Evolutionary conservation across 2,113 vertebrate species (phyloP).

Genomic region (Cryptomyrus ogoouensis): DNA sequence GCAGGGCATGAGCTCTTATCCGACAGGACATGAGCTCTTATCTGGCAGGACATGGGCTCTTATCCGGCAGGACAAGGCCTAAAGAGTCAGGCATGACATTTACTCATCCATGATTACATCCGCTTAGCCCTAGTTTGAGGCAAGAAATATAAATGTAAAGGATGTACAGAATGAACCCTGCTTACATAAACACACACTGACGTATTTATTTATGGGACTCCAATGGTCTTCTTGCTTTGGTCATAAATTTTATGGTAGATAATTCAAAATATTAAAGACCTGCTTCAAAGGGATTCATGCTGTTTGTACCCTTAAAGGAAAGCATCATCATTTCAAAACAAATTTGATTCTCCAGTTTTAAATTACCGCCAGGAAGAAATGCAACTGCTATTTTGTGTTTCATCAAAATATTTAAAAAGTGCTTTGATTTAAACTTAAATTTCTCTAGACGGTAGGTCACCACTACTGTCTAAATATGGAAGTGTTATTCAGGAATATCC

Average conservation of each 20-base stretch:
- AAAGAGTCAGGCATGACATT: background rate
- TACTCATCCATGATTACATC: background rate
- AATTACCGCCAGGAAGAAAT: background rate
- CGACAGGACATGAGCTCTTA: too few relatives aligned
- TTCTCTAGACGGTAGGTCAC: background rate
- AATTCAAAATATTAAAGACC: background rate
- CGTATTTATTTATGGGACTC: background rate
- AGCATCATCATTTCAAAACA: background rate
- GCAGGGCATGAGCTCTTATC: background rate
- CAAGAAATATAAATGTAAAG: background rate
- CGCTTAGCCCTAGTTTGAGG: background rate
- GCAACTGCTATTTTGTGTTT: background rate
- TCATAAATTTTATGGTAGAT: background rate
- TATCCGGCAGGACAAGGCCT: background rate
- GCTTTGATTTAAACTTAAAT: background rate
- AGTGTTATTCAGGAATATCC: background rate
- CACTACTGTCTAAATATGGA: background rate
- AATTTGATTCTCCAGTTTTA: background rate
- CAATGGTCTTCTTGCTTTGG: background rate
- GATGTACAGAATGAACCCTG: background rate
- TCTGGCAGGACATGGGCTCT: too few relatives aligned
- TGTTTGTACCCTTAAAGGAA: background rate
- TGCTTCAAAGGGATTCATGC: background rate
- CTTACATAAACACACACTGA: background rate
- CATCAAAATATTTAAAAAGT: background rate